A percentile compares a stretch with the other conserved stretches of the same genome.
phyloP scores from a whole-genome alignment of 2,888 invertebrate genomes.

The Acholoe squamosa region DNA sequence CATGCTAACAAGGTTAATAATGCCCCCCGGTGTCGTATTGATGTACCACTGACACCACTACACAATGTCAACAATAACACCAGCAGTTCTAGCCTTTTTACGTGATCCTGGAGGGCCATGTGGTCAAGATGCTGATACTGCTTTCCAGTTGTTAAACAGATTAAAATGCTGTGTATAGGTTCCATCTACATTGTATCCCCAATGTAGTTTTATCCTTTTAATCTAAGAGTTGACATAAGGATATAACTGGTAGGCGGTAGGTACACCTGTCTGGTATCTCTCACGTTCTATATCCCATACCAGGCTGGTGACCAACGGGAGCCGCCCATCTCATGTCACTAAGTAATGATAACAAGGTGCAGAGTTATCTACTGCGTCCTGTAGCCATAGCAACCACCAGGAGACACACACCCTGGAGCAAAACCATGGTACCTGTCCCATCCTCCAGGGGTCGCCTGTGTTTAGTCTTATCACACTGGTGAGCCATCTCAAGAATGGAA shows the following conservation, averaged over 20 bases:
- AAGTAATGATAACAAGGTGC: neutral
- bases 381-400: slow-evolving; percentile 8
- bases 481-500: neutral
- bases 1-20: neutral
- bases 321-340: neutral
- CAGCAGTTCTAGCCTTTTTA: too few relatives aligned
- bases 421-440: neutral
- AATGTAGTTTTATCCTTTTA: too few relatives aligned
- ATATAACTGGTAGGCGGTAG: too few relatives aligned
- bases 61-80: neutral
- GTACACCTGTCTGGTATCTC: too few relatives aligned
- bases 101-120: neutral
- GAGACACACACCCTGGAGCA: neutral
- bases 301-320: slow-evolving; percentile 11
- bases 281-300: too few relatives aligned
- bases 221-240: too few relatives aligned
- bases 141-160: neutral
- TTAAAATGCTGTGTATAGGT: too few relatives aligned
- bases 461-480: neutral
- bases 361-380: neutral
- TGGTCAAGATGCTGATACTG: neutral
- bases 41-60: neutral
- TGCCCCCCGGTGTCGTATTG: neutral
- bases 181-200: too few relatives aligned
- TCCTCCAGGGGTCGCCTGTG: neutral